Evolutionary conservation across 2,113 vertebrate species (phyloP), one percentile per base, ranked within the genome.

Genomic region (Raja brachyura): DNA sequence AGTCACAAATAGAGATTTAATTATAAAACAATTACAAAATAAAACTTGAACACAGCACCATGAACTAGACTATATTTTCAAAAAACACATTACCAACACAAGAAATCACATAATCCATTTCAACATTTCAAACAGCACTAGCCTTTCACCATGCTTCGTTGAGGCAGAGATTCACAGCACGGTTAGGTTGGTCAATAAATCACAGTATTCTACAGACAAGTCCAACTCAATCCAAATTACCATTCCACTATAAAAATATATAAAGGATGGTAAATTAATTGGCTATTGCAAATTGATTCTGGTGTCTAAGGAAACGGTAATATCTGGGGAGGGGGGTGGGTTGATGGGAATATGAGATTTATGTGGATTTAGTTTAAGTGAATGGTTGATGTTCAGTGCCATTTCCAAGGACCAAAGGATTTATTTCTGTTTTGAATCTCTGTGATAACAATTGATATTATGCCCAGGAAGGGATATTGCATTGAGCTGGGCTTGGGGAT

Each of bases 1-100:
- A 77, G 48, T 4, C 79, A 83, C 39, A 83, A 83, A 54, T 83
- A 83, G 56, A 22, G 7, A 83, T 83, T 56, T 83, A 83, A 54
- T 83, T 83, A 83, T 56, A 83, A 83, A 83, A 56, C 79, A 10
- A 83, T 83, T 83, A 54, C 25, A 56, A 83, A 56, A 83, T 54
- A 54, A 56, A 25, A 83, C 56, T 83, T 83, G 79, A 83, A 10
- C 79, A 83, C 54, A 83, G 48, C 48, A 25, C 48, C 48, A 25
- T 83, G 20, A 56, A 56, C 56, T 83, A 56, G 16, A 25, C 6
- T 83, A 54, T 83, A 18, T 22, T 83, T 83, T 83, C 48, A 83
- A 83, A 54, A 22, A 48, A 20, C 48, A 54, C 20, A 83, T 18
- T 48, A 39, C 9, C 77, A 54, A 54, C 39, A 54, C 39, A 83